Evolutionary conservation across 2,113 vertebrate species (phyloP).

Genomic region (Nanorana parkeri): DNA sequence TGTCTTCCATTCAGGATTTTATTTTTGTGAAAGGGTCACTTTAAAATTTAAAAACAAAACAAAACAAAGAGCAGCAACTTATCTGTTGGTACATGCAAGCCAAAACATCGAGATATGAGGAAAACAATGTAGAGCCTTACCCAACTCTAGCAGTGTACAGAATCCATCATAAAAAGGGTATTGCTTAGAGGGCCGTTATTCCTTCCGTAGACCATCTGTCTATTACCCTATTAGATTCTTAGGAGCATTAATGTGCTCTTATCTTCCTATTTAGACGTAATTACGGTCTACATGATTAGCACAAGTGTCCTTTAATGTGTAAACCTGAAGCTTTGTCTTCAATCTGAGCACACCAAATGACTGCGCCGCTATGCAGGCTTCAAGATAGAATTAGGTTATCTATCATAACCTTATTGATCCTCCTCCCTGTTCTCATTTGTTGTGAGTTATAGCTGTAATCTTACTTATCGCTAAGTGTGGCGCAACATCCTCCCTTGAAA

Average conservation of each 20-base stretch:
- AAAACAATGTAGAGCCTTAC: no score
- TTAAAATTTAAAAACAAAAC: no score
- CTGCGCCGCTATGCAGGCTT: background rate
- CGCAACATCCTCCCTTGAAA: conserved; percentile 20
- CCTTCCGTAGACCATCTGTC: no score
- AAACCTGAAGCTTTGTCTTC: background rate
- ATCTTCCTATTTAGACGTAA: background rate
- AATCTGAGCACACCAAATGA: background rate
- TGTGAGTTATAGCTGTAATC: conserved; percentile 41
- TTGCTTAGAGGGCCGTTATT: no score
- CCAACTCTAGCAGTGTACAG: no score
- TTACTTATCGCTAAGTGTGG: conserved; percentile 34
- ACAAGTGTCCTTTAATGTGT: background rate
- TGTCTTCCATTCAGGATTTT: no score
- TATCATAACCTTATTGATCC: conserved; percentile 47
- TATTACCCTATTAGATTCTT: background rate
- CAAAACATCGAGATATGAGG: no score
- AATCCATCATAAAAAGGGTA: no score
- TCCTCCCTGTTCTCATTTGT: conserved; percentile 39
- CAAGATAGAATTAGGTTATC: conserved; percentile 17
- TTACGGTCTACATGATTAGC: background rate
- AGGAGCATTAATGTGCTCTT: background rate
- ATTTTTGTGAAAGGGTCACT: no score
- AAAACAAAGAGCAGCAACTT: no score
- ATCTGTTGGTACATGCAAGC: no score